These are phyloP conservation scores for Psephotus haematonotus DNA, from an alignment of 2,113 vertebrate species.

Conservation along the genomic window DNA sequence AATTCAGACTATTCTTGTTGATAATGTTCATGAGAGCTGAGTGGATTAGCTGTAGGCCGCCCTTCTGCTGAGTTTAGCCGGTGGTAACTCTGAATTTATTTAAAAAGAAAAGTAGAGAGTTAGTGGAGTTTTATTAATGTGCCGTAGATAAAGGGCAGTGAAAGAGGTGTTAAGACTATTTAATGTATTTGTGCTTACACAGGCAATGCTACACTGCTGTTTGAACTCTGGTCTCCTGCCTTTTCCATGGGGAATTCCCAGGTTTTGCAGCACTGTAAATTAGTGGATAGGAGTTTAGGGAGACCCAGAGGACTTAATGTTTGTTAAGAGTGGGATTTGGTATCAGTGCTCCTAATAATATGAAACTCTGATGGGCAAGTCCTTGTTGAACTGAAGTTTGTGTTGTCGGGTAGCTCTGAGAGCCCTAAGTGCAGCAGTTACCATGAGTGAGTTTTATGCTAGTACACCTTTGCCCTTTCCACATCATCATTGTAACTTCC, in stretches of 20 bases:
- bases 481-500: background rate
- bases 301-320: background rate
- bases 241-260: background rate
- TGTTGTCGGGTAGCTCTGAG: background rate
- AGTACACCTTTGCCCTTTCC: background rate
- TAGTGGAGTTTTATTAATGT: background rate
- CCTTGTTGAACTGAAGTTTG: background rate
- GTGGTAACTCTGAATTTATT: background rate
- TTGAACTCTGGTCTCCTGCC: background rate
- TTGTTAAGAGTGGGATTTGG: background rate
- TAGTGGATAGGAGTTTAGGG: background rate
- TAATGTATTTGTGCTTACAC: background rate
- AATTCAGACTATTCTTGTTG: background rate
- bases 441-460: fast-evolving
- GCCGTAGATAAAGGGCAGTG: background rate
- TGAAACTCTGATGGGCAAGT: background rate
- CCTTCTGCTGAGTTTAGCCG: background rate
- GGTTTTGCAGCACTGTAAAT: background rate
- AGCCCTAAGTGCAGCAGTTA: background rate
- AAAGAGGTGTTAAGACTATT: background rate
- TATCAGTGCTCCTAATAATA: background rate
- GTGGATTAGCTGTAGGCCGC: background rate
- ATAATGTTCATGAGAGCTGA: background rate
- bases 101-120: too few relatives aligned
- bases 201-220: background rate